phyloP scores from a whole-genome alignment of 2,888 invertebrate genomes.

The Selenia dentaria region DNA sequence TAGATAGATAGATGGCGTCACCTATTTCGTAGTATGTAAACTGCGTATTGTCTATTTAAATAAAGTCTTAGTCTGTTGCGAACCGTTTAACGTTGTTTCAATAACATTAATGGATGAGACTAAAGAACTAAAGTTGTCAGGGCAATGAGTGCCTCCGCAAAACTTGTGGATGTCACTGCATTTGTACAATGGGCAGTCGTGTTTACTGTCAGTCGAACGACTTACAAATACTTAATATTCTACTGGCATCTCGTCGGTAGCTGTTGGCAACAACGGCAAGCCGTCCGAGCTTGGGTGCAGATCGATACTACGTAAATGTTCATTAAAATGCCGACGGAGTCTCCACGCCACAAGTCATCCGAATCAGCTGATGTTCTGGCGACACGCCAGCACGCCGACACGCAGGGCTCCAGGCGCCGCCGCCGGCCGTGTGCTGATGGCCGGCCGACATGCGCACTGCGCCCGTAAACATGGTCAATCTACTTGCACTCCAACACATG shows the following conservation, averaged over 20 bases:
- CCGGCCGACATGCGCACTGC: conserved; percentile 64
- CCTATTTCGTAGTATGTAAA: too few species aligned
- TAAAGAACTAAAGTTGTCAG: too few species aligned
- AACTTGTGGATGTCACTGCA: too few species aligned
- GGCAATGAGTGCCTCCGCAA: too few species aligned
- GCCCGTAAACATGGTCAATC: conserved; percentile 53
- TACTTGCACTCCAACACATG: too few species aligned
- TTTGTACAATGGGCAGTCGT: too few species aligned
- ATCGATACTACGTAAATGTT: conserved; percentile 27
- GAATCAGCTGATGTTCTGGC: conserved; percentile 62
- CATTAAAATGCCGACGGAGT: conserved; percentile 36
- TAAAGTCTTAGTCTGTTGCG: too few species aligned
- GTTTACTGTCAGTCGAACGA: too few species aligned
- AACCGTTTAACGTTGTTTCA: too few species aligned
- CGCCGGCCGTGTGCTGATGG: conserved; percentile 12
- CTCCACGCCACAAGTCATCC: conserved; percentile 23
- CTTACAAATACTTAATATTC: not conserved
- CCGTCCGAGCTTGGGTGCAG: conserved; percentile 15
- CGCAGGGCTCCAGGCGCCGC: conserved; percentile 30
- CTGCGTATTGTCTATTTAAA: too few species aligned
- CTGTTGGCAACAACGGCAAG: conserved; percentile 11
- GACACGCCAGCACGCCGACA: conserved; percentile 51
- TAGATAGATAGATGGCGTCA: too few species aligned
- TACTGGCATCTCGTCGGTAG: not conserved
- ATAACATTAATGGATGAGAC: too few species aligned